These are phyloP conservation scores for Dynastes hyllus DNA, from an alignment of 2,888 invertebrate genomes.

Conservation along the genomic window DNA sequence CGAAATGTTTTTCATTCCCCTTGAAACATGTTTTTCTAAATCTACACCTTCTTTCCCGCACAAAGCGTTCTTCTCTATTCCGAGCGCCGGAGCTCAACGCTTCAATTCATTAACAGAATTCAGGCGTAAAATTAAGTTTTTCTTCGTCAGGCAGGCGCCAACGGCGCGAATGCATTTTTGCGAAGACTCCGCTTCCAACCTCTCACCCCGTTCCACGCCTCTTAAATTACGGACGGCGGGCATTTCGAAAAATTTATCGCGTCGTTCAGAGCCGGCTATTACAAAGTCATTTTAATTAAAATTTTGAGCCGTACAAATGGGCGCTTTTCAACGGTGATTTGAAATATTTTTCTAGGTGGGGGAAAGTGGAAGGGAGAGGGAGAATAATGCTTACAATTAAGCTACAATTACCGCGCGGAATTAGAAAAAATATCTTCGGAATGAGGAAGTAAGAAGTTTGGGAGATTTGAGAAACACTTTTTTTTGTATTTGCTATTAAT, in stretches of 20 bases:
- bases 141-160: conserved; percentile 15
- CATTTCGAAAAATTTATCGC: conserved; percentile 39
- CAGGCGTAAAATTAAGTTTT: conserved; percentile 45
- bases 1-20: conserved; percentile 27
- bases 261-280: neutral
- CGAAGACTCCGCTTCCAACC: conserved; percentile 19
- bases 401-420: neutral
- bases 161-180: conserved; percentile 35
- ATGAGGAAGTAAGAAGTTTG: neutral
- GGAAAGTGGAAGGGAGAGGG: neutral
- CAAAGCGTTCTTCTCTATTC: neutral
- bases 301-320: conserved; percentile 29
- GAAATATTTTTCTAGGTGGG: neutral
- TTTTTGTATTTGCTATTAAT: too few relatives aligned
- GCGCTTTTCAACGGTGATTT: neutral
- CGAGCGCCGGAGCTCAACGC: neutral
- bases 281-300: conserved; percentile 43
- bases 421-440: neutral
- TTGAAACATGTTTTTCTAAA: conserved; percentile 35
- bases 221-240: conserved; percentile 12
- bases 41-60: neutral
- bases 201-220: neutral
- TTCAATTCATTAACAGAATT: conserved; percentile 45
- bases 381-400: neutral
- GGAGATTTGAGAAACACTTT: too few relatives aligned